Conservation (phyloP, 1,140 invertebrate species). For the Philopotamus ludificatus region DNA sequence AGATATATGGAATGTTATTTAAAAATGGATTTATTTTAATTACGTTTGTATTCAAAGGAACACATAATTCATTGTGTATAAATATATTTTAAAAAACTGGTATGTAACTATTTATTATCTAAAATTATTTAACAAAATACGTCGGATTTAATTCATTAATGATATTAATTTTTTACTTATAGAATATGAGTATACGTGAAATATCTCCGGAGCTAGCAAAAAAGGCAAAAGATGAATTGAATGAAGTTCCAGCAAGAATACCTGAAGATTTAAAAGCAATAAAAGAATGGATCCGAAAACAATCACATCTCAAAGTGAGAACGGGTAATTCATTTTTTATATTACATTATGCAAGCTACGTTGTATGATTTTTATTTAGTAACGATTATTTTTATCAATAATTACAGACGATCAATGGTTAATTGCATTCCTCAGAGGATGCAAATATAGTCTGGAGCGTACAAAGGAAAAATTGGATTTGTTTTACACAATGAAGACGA, state of each 20-base stretch:
- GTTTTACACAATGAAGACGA: constrained; percentile 56
- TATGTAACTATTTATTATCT: no score
- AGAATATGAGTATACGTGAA: constrained; percentile 45
- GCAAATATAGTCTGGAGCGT: constrained; percentile 80
- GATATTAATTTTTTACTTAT: no score
- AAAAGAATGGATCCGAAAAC: constrained; percentile 69
- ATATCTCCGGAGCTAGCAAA: constrained; percentile 48
- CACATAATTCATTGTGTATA: no score
- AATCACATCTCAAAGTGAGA: constrained; percentile 62
- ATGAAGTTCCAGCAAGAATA: constrained; percentile 46
- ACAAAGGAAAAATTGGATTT: constrained; percentile 80
- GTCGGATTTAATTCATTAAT: no score
- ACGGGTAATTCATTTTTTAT: constrained; percentile 6
- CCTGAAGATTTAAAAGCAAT: constrained; percentile 63
- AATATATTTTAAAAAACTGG: no score
- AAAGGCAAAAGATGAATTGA: constrained; percentile 47
- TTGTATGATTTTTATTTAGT: not conserved
- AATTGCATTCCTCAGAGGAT: constrained; percentile 76
- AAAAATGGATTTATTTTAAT: no score
- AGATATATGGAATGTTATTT: no score
- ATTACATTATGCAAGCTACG: not conserved
- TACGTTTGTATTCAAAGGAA: no score
- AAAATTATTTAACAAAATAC: no score
- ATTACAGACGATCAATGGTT: constrained; percentile 68
- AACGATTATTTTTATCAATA: constrained; percentile 31